Evolutionary conservation across 2,113 vertebrate species (phyloP).

Genomic region (Upupa epops): DNA sequence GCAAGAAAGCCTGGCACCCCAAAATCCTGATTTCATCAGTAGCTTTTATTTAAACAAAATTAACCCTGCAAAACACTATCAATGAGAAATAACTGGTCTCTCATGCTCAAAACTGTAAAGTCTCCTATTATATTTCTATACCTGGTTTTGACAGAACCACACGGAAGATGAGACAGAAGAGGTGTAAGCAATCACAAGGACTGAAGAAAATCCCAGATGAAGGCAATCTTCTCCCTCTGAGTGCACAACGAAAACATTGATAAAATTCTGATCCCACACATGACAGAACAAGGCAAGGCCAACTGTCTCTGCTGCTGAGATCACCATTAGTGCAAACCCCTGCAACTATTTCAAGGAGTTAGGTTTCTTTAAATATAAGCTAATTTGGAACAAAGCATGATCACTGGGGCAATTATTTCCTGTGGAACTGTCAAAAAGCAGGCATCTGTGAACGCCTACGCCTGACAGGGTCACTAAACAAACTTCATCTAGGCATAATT

Average conservation of each 20-base stretch:
- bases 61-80: neutral
- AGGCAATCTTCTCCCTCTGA: neutral
- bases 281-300: neutral
- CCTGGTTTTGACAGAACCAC: neutral
- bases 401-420: neutral
- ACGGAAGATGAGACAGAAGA: neutral
- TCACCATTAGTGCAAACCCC: neutral
- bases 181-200: neutral
- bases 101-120: neutral
- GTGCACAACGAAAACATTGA: neutral
- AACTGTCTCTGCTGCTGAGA: neutral
- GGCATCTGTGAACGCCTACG: neutral
- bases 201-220: neutral
- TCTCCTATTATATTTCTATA: neutral
- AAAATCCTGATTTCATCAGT: neutral
- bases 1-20: neutral
- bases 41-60: neutral
- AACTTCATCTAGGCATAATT: neutral
- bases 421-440: neutral
- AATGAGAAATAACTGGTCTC: neutral
- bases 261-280: neutral
- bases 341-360: neutral
- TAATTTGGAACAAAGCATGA: neutral
- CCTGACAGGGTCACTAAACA: neutral
- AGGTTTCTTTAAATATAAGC: neutral